Conservation (phyloP, 2,888 invertebrate genomes). For the Habrosyne pyritoides region DNA sequence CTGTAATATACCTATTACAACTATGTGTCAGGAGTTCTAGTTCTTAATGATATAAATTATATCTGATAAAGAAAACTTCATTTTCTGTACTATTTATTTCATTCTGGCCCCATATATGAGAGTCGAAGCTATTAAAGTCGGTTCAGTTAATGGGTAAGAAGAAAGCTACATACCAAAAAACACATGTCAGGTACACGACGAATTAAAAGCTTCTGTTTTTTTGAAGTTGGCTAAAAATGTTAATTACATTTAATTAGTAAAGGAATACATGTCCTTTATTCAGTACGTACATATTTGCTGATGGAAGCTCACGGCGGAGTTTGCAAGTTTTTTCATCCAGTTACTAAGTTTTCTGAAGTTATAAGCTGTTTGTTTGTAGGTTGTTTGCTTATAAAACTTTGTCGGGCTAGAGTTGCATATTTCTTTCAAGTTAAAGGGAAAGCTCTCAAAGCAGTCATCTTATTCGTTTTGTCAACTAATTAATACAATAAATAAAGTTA, state of each 20-base stretch:
- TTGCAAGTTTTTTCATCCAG: neutral
- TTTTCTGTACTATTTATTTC: no score
- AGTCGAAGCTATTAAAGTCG: no score
- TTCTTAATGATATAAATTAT: no score
- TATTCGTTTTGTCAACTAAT: neutral
- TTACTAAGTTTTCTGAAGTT: neutral
- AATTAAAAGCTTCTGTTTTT: no score
- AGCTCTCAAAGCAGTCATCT: neutral
- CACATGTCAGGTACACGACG: no score
- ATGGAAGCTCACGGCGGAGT: neutral
- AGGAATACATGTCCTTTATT: neutral
- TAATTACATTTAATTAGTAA: neutral
- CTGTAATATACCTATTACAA: no score
- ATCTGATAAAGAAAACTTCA: no score
- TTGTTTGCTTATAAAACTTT: constrained; percentile 1
- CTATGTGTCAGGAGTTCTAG: no score
- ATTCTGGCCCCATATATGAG: no score
- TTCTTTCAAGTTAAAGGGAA: neutral
- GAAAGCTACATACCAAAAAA: no score
- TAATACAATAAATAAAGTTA: neutral
- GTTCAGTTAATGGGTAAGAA: no score
- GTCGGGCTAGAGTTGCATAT: neutral
- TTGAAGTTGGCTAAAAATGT: no score
- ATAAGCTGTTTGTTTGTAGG: neutral
- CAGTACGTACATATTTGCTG: neutral